Base-by-base conservation (phyloP, 2,888 invertebrate species). In the Acronicta leporina region DNA sequence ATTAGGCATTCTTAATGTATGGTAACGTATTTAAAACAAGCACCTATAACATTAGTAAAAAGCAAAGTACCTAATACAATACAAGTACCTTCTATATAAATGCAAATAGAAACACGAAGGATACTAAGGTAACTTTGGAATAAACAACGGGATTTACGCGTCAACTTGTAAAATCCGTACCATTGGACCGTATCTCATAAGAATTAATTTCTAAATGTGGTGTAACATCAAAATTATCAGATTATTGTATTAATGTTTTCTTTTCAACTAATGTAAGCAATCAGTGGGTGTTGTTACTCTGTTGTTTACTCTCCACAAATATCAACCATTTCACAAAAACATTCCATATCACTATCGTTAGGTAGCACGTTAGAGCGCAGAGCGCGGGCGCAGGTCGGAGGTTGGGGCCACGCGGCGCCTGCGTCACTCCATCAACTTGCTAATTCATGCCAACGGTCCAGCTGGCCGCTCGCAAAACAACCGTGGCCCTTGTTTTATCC, bases 341-440 rank as follows among this genome's bases (percentile, higher is more conserved):
- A 73, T 64, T 58, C 48, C 58, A 56, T 42, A 44, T 57, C 27
- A 42, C 47, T 64, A 64, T 67, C 59, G 56, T 60, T 70, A 63
- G 54, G 70, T 64, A 59, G 59, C 52, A 55, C 43, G 61, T 60
- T 51, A 47, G 52, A 58, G 13, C 49, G 48, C 70, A 51, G 50
- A 74, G 73, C 69, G 73, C 73, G 57, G 63, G 66, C 80, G 75
- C 77, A 81, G 86, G 86, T 86, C 86, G 78, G 67, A 85, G 87
- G 85, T 84, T 80, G 67, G 57, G 66, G 64, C 77, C 70, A 48
- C 42, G 58, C 62, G 65, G 56, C 61, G 67, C 60, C 72, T 75
- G 69, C 80, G 77, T 81, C 80, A 75, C 77, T 81, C 50, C 70
- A 85, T 86, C 81, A 81, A 82, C 80, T 80, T 81, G 82, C 82